These are phyloP conservation scores for Caenorhabditis uteleia DNA, from an alignment of 2,888 invertebrate species.

Conservation along the genomic window DNA sequence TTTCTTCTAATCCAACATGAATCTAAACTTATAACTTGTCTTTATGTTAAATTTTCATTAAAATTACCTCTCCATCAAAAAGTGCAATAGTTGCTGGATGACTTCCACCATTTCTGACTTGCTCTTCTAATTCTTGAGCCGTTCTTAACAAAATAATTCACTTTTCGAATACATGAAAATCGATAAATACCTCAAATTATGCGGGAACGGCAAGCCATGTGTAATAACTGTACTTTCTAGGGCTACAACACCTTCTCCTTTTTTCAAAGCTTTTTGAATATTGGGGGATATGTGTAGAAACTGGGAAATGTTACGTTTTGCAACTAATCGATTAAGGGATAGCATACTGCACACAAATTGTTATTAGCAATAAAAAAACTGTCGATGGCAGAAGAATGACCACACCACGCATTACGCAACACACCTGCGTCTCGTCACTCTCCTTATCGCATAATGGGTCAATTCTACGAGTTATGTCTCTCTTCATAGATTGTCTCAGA, in stretches of 20 bases:
- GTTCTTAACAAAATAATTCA: slow-evolving; percentile 73
- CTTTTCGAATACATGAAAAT: not conserved
- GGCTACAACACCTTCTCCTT: slow-evolving; percentile 78
- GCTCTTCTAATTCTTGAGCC: slow-evolving; percentile 82
- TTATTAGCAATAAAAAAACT: too few relatives aligned
- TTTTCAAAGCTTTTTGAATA: slow-evolving; percentile 46
- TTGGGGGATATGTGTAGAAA: slow-evolving; percentile 37
- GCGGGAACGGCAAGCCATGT: slow-evolving; percentile 94
- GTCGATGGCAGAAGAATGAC: too few relatives aligned
- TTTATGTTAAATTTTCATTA: not conserved
- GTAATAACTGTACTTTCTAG: slow-evolving; percentile 97
- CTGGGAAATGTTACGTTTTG: slow-evolving; percentile 30
- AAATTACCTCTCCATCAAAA: slow-evolving; percentile 76
- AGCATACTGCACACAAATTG: too few relatives aligned
- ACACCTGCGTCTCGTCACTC: too few relatives aligned
- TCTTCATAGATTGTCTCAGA: not conserved
- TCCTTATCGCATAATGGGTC: too few relatives aligned
- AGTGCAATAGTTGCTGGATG: slow-evolving; percentile 91
- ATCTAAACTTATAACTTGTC: slow-evolving; percentile 31
- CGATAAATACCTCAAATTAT: slow-evolving; percentile 78
- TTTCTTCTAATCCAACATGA: slow-evolving; percentile 73
- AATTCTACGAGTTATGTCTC: too few relatives aligned
- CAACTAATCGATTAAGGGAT: too few relatives aligned
- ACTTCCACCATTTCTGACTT: slow-evolving; percentile 77
- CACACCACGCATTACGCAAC: too few relatives aligned